A percentile compares a stretch with the other conserved stretches of the same genome.
Conservation (phyloP, 2,113 vertebrate genomes). For the Saguinus midas region DNA sequence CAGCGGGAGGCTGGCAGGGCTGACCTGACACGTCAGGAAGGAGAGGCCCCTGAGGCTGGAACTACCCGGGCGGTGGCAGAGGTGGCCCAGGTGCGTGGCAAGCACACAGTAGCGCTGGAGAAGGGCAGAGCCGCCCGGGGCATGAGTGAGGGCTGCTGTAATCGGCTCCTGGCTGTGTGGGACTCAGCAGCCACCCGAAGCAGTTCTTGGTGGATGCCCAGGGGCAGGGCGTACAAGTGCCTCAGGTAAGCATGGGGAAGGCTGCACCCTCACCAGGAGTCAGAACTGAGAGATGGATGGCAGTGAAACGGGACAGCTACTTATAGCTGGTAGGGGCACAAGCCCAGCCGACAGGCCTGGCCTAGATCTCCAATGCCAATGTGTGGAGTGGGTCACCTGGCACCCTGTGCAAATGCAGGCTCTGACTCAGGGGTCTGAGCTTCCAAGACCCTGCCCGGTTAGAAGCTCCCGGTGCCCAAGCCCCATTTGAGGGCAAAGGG, state of each 20-base stretch:
- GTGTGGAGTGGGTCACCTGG: background rate
- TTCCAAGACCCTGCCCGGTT: background rate
- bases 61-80: background rate
- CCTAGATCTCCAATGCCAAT: background rate
- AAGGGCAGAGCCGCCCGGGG: too few species aligned
- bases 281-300: background rate
- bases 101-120: too few species aligned
- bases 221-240: background rate
- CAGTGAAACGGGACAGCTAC: background rate
- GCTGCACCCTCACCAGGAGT: background rate
- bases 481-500: background rate
- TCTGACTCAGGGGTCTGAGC: background rate
- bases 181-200: background rate
- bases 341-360: background rate
- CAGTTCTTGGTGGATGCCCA: background rate
- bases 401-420: background rate
- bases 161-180: background rate
- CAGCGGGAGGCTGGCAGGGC: background rate
- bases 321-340: background rate
- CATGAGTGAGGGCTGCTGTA: rapidly evolving
- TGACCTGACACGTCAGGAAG: background rate
- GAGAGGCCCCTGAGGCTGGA: background rate
- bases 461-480: background rate
- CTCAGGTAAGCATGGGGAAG: too few species aligned
- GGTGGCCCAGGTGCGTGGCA: too few species aligned